Percentiles rank a stretch among this genome's conserved stretches.
Evolutionary conservation across 2,797 vertebrate genomes (phyloP).

Genomic region (Poeciliopsis infans): DNA sequence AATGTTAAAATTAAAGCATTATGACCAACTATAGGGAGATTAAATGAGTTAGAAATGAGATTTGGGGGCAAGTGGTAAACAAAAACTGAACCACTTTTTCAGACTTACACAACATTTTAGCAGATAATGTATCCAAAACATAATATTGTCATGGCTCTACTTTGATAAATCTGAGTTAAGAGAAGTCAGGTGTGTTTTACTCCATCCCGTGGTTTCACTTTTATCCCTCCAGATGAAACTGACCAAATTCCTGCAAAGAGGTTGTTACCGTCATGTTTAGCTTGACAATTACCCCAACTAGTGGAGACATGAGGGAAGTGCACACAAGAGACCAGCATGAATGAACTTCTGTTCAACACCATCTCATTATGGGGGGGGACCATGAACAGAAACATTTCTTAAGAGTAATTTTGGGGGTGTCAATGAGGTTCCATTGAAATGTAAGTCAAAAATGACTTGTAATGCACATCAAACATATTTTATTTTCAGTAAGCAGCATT

Average conservation of each 20-base stretch:
- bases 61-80: too few species aligned
- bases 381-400: too few species aligned
- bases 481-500: too few species aligned
- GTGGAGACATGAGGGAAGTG: constrained; percentile 47
- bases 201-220: neutral
- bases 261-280: neutral
- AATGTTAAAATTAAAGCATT: too few species aligned
- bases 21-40: too few species aligned
- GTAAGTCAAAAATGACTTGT: too few species aligned
- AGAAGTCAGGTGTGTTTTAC: neutral
- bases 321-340: constrained; percentile 8
- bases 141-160: neutral
- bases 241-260: neutral
- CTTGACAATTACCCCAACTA: constrained; percentile 49
- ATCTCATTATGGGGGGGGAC: too few species aligned
- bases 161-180: neutral
- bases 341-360: neutral
- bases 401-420: too few species aligned
- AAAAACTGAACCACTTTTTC: too few species aligned
- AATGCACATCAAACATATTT: too few species aligned
- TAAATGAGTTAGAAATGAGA: too few species aligned
- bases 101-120: neutral
- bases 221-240: neutral
- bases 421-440: too few species aligned
- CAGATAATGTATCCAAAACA: neutral